Conservation (phyloP, 2,888 invertebrate genomes). For the Xylophagus ater region DNA sequence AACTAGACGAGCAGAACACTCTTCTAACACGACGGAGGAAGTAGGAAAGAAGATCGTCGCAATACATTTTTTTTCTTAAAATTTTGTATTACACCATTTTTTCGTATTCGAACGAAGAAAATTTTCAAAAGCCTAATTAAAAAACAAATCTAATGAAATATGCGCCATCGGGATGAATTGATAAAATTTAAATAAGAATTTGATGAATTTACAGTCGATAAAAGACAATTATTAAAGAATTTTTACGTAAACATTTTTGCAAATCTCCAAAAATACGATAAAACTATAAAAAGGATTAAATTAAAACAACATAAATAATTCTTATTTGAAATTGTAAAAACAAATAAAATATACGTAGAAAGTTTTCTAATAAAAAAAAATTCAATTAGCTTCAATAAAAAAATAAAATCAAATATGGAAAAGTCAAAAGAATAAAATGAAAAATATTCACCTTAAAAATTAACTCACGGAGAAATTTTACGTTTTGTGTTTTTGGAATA, state of each 20-base stretch:
- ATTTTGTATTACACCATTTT: constrained; percentile 9
- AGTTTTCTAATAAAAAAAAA: too few relatives aligned
- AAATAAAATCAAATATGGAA: too few relatives aligned
- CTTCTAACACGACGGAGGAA: background rate
- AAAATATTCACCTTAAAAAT: too few relatives aligned
- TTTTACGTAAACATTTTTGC: background rate
- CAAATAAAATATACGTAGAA: background rate
- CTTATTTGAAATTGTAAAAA: too few relatives aligned
- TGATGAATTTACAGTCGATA: constrained; percentile 14
- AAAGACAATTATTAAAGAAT: background rate
- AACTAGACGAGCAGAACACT: background rate
- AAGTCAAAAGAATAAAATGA: too few relatives aligned
- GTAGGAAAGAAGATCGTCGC: constrained; percentile 1
- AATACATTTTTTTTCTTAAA: constrained; percentile 3
- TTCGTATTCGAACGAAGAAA: constrained; percentile 3
- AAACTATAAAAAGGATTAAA: too few relatives aligned
- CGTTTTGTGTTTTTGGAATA: too few relatives aligned
- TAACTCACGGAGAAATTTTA: too few relatives aligned
- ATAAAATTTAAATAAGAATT: constrained; percentile 13
- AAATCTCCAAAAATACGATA: too few relatives aligned
- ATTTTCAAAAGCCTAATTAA: too few relatives aligned
- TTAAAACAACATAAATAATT: too few relatives aligned
- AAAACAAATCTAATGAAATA: constrained; percentile 17
- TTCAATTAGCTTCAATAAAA: too few relatives aligned
- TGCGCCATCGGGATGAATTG: constrained; percentile 17